Conservation (phyloP, 2,113 vertebrate genomes). For the Hypocryptadius cinnamomeus region DNA sequence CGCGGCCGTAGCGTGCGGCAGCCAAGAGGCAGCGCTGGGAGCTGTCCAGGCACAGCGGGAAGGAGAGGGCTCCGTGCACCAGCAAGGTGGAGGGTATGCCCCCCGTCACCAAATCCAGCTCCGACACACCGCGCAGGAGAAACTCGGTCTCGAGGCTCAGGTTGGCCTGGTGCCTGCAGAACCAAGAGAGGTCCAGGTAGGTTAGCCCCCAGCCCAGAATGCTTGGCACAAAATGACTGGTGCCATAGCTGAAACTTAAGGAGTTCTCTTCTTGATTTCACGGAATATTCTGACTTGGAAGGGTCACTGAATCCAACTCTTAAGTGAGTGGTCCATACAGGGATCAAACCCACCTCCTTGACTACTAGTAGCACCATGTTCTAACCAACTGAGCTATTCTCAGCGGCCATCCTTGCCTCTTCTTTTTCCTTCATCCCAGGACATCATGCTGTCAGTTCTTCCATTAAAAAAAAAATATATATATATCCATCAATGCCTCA, state of each 20-base stretch:
- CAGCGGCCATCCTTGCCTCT: background rate
- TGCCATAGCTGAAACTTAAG: background rate
- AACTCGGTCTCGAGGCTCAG: constrained; percentile 41
- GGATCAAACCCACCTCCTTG: background rate
- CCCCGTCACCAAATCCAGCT: constrained; percentile 61
- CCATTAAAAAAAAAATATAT: background rate
- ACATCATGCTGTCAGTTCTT: background rate
- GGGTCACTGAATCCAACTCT: background rate
- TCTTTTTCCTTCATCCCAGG: background rate
- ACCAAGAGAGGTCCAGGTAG: background rate
- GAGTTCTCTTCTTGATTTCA: background rate
- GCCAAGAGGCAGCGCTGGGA: constrained; percentile 61
- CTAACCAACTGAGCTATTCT: background rate
- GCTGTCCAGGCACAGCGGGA: constrained; percentile 61
- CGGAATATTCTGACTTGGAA: background rate
- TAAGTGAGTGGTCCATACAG: background rate
- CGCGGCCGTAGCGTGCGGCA: constrained; percentile 59
- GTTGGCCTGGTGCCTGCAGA: constrained; percentile 61
- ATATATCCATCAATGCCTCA: background rate
- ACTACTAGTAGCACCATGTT: background rate
- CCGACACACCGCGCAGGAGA: constrained; percentile 37
- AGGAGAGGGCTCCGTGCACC: constrained; percentile 59
- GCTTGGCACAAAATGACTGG: background rate
- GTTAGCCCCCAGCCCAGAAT: background rate
- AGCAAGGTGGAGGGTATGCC: constrained; percentile 61